These are phyloP conservation scores for Cepaea hortensis DNA, from an alignment of 2,888 invertebrate species.

Conservation along the genomic window DNA sequence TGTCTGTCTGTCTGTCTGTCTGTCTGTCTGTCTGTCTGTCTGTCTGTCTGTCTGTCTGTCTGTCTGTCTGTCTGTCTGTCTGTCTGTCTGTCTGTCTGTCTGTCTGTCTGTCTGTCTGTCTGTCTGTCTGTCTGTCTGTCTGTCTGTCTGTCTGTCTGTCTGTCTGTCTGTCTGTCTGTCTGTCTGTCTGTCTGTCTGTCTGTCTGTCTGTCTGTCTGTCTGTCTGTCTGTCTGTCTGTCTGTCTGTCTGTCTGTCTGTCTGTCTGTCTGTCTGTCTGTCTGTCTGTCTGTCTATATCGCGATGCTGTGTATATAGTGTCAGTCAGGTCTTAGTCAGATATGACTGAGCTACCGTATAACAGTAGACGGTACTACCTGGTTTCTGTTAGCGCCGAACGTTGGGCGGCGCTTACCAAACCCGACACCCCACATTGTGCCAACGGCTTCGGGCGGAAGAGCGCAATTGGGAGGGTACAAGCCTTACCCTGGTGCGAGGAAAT, in stretches of 20 bases:
- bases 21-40: conserved; percentile 1
- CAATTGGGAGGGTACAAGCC: too few relatives aligned
- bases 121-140: background rate
- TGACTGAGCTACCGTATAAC: too few relatives aligned
- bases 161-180: background rate
- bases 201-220: background rate
- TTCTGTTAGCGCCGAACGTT: too few relatives aligned
- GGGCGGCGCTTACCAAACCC: too few relatives aligned
- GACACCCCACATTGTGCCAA: too few relatives aligned
- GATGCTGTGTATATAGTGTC: too few relatives aligned
- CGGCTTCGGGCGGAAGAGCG: too few relatives aligned
- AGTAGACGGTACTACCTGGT: too few relatives aligned
- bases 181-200: background rate
- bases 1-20: conserved; percentile 3
- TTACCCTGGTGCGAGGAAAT: too few relatives aligned
- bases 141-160: background rate
- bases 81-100: background rate
- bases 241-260: background rate
- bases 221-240: background rate
- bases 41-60: background rate
- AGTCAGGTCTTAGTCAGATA: too few relatives aligned
- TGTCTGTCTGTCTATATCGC: background rate
- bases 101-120: background rate
- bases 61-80: background rate
- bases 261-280: background rate